A percentile compares a stretch with the other conserved stretches of the same genome.
Evolutionary conservation across 1,140 invertebrate genomes (phyloP).

Genomic region (Pararge aegeria): DNA sequence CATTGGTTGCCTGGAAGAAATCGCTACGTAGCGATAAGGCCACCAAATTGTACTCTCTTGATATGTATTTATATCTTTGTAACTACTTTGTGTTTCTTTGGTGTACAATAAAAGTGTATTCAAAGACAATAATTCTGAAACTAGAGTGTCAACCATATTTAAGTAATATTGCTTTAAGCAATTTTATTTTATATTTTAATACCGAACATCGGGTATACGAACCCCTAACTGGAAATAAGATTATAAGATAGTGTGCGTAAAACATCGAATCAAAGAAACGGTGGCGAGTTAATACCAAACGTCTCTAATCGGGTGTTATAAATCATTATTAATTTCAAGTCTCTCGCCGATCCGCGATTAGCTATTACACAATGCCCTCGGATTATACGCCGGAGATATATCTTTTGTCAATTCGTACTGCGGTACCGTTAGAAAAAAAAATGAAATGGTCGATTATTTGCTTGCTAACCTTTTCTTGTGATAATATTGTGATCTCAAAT

Average conservation of each 20-base stretch:
- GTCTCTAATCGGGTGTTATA: constrained; percentile 72
- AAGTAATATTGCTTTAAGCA: no score
- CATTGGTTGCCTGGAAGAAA: no score
- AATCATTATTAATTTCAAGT: constrained; percentile 77
- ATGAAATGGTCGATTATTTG: no score
- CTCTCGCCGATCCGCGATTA: constrained; percentile 71
- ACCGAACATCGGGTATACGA: no score
- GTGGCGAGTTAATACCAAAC: constrained; percentile 63
- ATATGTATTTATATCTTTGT: no score
- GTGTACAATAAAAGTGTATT: no score
- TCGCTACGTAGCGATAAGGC: no score
- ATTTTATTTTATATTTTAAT: no score
- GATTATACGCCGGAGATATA: constrained; percentile 68
- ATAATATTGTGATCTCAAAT: not conserved
- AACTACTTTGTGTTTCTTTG: no score
- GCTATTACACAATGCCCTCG: constrained; percentile 72
- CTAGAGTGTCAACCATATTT: no score
- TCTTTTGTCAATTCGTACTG: constrained; percentile 73
- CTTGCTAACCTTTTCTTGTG: not conserved
- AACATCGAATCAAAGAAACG: constrained; percentile 47
- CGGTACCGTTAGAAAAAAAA: constrained; percentile 46
- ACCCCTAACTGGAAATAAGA: constrained; percentile 9
- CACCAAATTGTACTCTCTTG: no score
- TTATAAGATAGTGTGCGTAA: constrained; percentile 21
- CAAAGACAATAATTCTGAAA: no score